These are phyloP conservation scores for Moxostoma hubbsi DNA, from an alignment of 2,797 vertebrate species.

Conservation along the genomic window DNA sequence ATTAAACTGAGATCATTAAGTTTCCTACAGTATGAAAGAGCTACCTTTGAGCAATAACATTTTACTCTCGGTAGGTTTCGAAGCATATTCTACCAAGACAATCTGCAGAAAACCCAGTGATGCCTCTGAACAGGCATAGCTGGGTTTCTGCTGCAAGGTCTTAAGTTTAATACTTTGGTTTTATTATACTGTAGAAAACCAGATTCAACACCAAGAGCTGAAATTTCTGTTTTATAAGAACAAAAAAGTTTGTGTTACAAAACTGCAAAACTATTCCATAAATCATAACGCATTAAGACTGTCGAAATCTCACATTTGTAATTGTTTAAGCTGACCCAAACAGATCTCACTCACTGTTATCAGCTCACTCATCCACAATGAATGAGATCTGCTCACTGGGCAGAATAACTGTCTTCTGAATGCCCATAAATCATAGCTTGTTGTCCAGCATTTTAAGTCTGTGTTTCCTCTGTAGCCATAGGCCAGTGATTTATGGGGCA, in stretches of 20 bases:
- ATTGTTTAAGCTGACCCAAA: constrained; percentile 33
- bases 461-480: constrained; percentile 3
- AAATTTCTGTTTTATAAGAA: neutral
- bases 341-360: constrained; percentile 21
- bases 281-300: neutral
- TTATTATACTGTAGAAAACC: neutral
- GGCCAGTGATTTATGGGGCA: constrained; percentile 39
- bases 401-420: constrained; percentile 47
- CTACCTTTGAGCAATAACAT: constrained; percentile 9
- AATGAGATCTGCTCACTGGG: constrained; percentile 46
- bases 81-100: neutral
- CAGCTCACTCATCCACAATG: constrained; percentile 38
- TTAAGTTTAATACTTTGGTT: neutral
- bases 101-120: neutral
- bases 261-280: neutral
- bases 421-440: constrained; percentile 47
- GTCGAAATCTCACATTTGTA: neutral
- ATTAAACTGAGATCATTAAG: neutral
- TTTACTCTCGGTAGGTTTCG: neutral
- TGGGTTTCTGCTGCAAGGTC: neutral
- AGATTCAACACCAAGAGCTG: too few relatives aligned
- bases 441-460: constrained; percentile 35
- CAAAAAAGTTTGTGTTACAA: neutral
- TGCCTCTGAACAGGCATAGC: neutral
- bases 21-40: neutral